Percentiles rank a stretch among this genome's conserved stretches.
Evolutionary conservation across 2,888 invertebrate genomes (phyloP).

Genomic region (Standfussiana lucernea): DNA sequence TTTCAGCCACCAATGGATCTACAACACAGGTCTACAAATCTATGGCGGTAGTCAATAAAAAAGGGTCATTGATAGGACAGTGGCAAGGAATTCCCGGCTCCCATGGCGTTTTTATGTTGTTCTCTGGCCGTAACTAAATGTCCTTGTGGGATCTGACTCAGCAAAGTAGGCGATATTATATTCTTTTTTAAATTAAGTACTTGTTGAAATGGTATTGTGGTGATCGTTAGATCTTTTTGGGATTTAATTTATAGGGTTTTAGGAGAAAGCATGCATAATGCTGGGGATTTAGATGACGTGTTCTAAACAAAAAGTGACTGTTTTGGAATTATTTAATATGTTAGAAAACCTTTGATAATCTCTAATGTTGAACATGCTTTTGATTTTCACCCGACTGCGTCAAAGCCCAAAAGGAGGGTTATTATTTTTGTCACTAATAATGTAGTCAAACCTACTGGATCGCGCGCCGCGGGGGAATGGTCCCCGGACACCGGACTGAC

Average conservation of each 20-base stretch:
- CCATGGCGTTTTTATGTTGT: conserved; percentile 85
- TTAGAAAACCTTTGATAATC: too few relatives aligned
- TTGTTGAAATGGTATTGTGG: conserved; percentile 57
- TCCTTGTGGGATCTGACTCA: conserved; percentile 82
- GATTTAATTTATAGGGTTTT: conserved; percentile 24
- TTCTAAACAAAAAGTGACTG: neutral
- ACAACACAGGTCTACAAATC: conserved; percentile 66
- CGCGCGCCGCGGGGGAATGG: too few relatives aligned
- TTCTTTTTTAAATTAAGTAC: conserved; percentile 59
- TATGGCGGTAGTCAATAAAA: conserved; percentile 70
- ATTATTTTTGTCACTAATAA: too few relatives aligned
- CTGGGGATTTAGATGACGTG: neutral
- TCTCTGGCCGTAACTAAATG: conserved; percentile 83
- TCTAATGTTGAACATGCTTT: too few relatives aligned
- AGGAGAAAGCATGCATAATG: neutral
- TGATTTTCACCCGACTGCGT: too few relatives aligned
- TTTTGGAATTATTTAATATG: too few relatives aligned
- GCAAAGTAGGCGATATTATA: conserved; percentile 71
- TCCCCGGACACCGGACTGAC: too few relatives aligned
- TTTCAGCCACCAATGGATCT: conserved; percentile 17
- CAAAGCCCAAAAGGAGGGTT: too few relatives aligned
- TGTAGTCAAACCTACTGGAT: too few relatives aligned
- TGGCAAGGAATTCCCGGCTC: conserved; percentile 83
- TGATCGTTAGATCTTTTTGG: conserved; percentile 41
- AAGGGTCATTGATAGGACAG: conserved; percentile 77